These are phyloP conservation scores for Troides helena DNA, from an alignment of 2,888 invertebrate genomes.

Conservation along the genomic window DNA sequence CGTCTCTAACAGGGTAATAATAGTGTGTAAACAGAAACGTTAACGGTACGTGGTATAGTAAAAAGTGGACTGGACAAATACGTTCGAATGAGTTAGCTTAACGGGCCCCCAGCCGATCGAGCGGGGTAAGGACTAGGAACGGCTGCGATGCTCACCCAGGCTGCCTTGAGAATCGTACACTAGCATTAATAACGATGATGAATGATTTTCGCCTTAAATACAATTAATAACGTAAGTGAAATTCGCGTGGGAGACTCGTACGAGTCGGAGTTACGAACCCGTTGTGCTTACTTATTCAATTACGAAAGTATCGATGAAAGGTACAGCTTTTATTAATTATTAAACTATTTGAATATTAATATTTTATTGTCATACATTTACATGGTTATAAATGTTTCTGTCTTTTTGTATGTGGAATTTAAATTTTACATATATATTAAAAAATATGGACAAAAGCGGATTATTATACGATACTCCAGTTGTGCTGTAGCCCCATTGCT, in stretches of 20 bases:
- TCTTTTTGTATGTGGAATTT: no score
- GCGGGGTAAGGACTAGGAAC: conserved; percentile 30
- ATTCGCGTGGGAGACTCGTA: conserved; percentile 8
- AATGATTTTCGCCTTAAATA: conserved; percentile 22
- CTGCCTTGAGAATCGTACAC: conserved; percentile 14
- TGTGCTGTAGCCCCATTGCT: no score
- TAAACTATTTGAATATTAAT: neutral
- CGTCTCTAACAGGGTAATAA: conserved; percentile 60
- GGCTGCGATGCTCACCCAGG: conserved; percentile 6
- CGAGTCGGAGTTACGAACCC: neutral
- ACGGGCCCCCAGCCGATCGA: conserved; percentile 50
- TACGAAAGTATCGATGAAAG: neutral
- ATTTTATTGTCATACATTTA: no score
- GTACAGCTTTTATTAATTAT: neutral
- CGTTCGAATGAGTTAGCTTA: conserved; percentile 72
- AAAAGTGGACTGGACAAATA: conserved; percentile 78
- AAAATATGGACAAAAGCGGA: no score
- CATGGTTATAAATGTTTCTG: no score
- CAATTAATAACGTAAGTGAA: conserved; percentile 13
- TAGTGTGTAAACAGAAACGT: conserved; percentile 62
- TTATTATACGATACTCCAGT: no score
- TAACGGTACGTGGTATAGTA: conserved; percentile 73
- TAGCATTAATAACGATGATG: conserved; percentile 33
- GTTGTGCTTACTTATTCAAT: neutral
- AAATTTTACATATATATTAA: no score